Percentiles rank a stretch among this genome's conserved stretches.
Evolutionary conservation across 2,113 vertebrate species (phyloP).

Genomic region (Lipotes vexillifer): DNA sequence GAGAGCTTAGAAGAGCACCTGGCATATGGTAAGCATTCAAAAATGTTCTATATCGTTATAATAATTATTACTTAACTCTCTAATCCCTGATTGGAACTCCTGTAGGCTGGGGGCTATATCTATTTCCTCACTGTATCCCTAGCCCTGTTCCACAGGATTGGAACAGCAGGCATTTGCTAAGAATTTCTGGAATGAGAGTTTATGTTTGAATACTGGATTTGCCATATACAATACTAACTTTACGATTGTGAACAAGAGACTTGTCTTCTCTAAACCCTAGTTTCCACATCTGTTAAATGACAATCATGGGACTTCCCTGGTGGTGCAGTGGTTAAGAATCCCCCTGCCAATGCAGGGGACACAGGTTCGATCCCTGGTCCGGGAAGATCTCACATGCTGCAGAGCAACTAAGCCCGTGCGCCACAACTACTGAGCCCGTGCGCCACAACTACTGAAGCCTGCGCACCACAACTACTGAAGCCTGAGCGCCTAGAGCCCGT

Average conservation of each 20-base stretch:
- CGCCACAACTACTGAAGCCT: no score
- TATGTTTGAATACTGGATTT: constrained; percentile 1
- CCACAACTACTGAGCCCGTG: no score
- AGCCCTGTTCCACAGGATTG: background rate
- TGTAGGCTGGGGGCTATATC: background rate
- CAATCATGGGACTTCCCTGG: background rate
- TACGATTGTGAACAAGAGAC: background rate
- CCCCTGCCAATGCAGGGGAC: no score
- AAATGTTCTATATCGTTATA: background rate
- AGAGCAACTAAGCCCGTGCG: no score
- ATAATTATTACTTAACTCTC: background rate
- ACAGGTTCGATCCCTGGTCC: no score
- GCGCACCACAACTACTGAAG: no score
- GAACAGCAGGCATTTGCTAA: background rate
- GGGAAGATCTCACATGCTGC: no score
- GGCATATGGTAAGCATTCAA: background rate
- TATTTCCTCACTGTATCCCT: background rate
- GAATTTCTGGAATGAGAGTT: constrained; percentile 24
- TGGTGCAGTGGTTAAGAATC: no score
- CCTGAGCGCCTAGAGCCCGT: no score
- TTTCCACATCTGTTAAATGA: background rate
- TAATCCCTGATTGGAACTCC: background rate
- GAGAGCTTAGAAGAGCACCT: background rate
- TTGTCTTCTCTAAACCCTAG: background rate
- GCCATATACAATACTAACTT: background rate